phyloP scores from a whole-genome alignment of 1,140 invertebrate genomes.

The Bombus fervidus region DNA sequence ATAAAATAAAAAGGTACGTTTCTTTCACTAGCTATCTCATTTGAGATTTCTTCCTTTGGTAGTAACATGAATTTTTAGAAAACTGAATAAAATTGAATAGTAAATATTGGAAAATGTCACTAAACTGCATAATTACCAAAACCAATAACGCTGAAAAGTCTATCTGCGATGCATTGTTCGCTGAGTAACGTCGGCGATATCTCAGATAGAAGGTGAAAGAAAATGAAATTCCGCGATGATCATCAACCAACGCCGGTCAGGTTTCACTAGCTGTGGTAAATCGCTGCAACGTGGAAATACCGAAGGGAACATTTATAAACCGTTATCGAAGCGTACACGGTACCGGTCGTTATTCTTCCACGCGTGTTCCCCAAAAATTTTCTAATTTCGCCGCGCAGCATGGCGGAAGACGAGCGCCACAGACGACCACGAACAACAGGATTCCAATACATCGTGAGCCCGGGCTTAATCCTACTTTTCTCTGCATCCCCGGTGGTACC shows the following conservation, averaged over 20 bases:
- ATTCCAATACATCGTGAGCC: slow-evolving; percentile 59
- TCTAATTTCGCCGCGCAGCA: slow-evolving; percentile 40
- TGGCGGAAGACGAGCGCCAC: slow-evolving; percentile 13
- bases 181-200: no score
- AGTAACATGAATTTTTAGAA: no score
- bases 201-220: not conserved
- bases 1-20: no score
- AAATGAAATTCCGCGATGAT: not conserved
- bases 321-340: not conserved
- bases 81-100: no score
- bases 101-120: no score
- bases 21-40: no score
- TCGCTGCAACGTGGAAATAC: not conserved
- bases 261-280: not conserved
- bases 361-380: slow-evolving; percentile 29
- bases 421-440: slow-evolving; percentile 37
- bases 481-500: slow-evolving; percentile 25
- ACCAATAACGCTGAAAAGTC: no score
- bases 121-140: no score
- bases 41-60: no score
- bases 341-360: slow-evolving; percentile 11
- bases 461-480: slow-evolving; percentile 68
- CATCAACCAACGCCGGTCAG: not conserved
- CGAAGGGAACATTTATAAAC: not conserved
- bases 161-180: no score